Base-by-base conservation (phyloP, 2,797 vertebrate genomes). In the Acipenser ruthenus region DNA sequence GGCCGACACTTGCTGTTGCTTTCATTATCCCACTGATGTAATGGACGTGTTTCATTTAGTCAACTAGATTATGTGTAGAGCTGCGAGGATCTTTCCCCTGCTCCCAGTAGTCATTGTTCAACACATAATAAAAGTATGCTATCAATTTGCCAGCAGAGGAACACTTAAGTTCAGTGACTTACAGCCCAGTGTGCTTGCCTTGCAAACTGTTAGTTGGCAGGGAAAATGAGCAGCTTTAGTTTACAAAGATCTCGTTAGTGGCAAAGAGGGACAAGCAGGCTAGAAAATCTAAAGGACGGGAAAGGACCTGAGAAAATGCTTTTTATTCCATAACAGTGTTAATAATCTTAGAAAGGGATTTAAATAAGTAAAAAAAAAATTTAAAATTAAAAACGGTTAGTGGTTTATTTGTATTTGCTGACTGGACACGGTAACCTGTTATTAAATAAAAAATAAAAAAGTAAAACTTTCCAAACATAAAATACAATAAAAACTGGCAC, bases 161-260 rank as follows among this genome's bases (percentile, higher is more conserved):
- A 84, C 74, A 76, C 78, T 80, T 70, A 85, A 85, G 77, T 87
- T 88, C 87, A 84, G 85, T 90, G 88, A 90, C 91, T 91, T 86
- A 87, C 75, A 84, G 77, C 74, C 23, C 72, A 82, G 80, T 83
- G 75, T 79, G 69, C 83, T 82, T 82, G 77, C 72, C 79, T 71
- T 55, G 71, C 77, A 84, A 71, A 80, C 73, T 69, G 59, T 12
- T 65, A 37, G 66, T 12, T 37, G 60, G 53, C 62, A 58, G 52
- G 60, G 53, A 55, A 37, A 65, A 50, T 15, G 61, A 23, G 58
- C 50, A 13, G 67, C 69, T 63, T 67, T 68, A 71, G 67, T 79
- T 83, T 69, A 76, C 69, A 64, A 72, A 73, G 69, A 59, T 70
- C 47, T 65, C 71, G 66, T 66, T 69, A 73, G 65, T 56, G 65